These are phyloP conservation scores for Epinephelus coioides DNA, from an alignment of 2,797 vertebrate genomes.

Conservation along the genomic window DNA sequence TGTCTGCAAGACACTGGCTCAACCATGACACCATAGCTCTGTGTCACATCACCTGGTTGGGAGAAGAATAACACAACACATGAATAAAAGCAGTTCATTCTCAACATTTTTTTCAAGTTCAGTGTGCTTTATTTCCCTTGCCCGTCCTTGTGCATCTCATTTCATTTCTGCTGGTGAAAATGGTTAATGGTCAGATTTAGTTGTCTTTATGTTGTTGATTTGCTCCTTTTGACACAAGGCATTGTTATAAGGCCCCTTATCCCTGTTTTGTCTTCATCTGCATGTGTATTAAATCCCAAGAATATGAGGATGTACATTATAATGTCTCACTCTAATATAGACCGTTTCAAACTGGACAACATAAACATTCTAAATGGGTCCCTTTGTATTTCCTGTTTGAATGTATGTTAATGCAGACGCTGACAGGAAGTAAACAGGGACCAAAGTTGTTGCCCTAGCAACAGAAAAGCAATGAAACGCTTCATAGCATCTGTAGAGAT, in stretches of 20 bases:
- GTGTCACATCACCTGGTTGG: slow-evolving; percentile 65
- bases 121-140: neutral
- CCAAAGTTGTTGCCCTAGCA: too few relatives aligned
- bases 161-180: neutral
- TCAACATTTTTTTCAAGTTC: neutral
- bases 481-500: neutral
- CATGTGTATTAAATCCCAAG: too few relatives aligned
- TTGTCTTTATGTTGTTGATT: neutral
- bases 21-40: slow-evolving; percentile 85
- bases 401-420: too few relatives aligned
- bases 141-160: neutral
- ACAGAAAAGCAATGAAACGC: too few relatives aligned
- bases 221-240: neutral
- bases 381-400: too few relatives aligned
- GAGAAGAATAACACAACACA: slow-evolving; percentile 26
- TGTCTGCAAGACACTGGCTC: slow-evolving; percentile 89
- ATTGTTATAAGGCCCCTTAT: neutral
- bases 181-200: neutral
- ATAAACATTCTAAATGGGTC: too few relatives aligned
- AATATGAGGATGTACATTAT: neutral
- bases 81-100: neutral
- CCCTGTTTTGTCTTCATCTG: neutral
- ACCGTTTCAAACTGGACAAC: too few relatives aligned
- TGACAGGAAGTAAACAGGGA: too few relatives aligned
- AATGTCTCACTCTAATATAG: neutral